phyloP scores from a whole-genome alignment of 2,797 vertebrate species.

The Mus caroli region DNA sequence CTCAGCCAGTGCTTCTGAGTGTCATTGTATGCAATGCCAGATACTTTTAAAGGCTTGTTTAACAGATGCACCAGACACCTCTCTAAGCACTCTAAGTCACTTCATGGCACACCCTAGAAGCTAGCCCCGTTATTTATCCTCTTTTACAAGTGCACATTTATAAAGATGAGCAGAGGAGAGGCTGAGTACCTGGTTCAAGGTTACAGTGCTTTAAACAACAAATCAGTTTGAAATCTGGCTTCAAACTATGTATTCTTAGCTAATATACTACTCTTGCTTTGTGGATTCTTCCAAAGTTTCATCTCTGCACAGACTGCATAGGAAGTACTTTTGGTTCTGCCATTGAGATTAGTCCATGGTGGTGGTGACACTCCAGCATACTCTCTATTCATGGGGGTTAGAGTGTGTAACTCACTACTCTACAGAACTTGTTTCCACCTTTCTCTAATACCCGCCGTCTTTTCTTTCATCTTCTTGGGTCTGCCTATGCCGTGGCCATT shows the following conservation, averaged over 20 bases:
- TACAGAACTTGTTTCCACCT: not conserved
- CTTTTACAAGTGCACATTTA: not conserved
- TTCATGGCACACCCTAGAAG: not conserved
- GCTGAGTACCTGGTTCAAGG: not conserved
- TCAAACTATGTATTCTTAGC: not conserved
- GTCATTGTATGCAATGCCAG: not conserved
- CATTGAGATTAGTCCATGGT: not conserved
- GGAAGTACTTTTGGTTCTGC: not conserved
- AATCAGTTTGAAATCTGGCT: not conserved
- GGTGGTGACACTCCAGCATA: not conserved
- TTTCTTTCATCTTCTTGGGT: not conserved
- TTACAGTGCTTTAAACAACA: not conserved
- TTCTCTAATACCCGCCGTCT: not conserved
- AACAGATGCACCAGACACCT: not conserved
- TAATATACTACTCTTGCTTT: not conserved
- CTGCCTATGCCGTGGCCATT: not conserved
- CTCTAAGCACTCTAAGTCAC: not conserved
- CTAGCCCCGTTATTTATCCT: not conserved
- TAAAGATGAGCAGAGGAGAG: not conserved
- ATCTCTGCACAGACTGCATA: not conserved
- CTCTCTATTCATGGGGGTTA: fast-evolving
- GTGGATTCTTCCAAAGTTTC: not conserved
- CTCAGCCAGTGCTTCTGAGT: not conserved
- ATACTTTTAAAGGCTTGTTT: not conserved
- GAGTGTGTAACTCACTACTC: not conserved